Conservation (phyloP, 2,113 vertebrate genomes). For the Callospermophilus lateralis region DNA sequence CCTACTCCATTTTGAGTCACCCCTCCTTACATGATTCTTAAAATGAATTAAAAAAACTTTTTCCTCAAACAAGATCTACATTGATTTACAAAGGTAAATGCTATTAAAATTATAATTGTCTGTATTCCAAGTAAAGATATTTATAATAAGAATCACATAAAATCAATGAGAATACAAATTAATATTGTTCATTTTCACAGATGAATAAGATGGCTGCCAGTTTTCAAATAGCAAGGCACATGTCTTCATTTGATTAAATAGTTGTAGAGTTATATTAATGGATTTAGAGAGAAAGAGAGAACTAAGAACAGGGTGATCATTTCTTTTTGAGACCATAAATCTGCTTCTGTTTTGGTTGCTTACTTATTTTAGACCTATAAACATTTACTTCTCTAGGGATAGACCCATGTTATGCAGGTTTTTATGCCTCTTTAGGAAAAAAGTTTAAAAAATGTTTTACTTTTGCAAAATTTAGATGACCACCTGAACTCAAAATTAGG, state of each 20-base stretch:
- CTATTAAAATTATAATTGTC: conserved; percentile 58
- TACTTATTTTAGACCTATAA: background rate
- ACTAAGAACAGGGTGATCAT: background rate
- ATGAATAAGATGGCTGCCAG: conserved; percentile 48
- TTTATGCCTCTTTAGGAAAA: background rate
- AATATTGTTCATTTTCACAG: conserved; percentile 71
- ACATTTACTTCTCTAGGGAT: background rate
- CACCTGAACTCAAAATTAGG: background rate
- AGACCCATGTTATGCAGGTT: background rate
- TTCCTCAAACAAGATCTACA: conserved; percentile 26
- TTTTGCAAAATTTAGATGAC: conserved; percentile 18
- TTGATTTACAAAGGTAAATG: conserved; percentile 71
- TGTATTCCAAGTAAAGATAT: conserved; percentile 56
- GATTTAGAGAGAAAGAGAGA: conserved; percentile 17
- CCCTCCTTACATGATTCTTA: background rate
- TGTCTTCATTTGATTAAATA: conserved; percentile 67
- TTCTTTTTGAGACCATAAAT: background rate
- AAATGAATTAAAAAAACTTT: background rate
- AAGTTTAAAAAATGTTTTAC: background rate
- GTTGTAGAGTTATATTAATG: conserved; percentile 19
- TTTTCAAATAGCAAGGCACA: conserved; percentile 60
- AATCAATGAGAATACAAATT: conserved; percentile 76
- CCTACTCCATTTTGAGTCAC: no score
- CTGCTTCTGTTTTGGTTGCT: background rate
- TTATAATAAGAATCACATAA: conserved; percentile 61